These are phyloP conservation scores for Aphidoletes aphidimyza DNA, from an alignment of 2,888 invertebrate species.

Conservation along the genomic window DNA sequence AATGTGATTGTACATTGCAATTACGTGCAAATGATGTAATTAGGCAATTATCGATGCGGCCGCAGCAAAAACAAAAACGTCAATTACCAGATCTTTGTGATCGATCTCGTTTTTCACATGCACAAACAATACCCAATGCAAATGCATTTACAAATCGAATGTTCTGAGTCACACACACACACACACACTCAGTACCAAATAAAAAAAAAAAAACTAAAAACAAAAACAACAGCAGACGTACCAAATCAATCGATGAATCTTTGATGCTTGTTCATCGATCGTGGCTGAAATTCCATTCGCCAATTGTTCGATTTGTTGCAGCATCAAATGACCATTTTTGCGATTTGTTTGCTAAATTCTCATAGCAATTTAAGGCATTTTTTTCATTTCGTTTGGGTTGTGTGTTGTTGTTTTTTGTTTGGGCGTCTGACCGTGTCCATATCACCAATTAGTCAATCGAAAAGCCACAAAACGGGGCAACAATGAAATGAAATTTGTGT, in stretches of 20 bases:
- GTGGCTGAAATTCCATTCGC: too few species aligned
- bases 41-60: constrained; percentile 48
- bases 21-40: constrained; percentile 51
- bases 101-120: neutral
- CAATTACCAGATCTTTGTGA: constrained; percentile 51
- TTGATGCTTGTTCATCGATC: neutral
- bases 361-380: constrained; percentile 3
- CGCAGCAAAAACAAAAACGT: constrained; percentile 11
- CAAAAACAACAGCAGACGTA: neutral
- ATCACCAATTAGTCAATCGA: constrained; percentile 37
- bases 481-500: neutral
- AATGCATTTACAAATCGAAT: too few species aligned
- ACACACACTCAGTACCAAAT: too few species aligned
- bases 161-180: too few species aligned
- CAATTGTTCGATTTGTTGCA: neutral
- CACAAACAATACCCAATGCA: neutral
- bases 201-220: neutral
- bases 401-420: neutral
- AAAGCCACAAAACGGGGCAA: neutral
- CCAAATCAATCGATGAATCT: constrained; percentile 34
- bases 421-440: neutral
- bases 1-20: constrained; percentile 46
- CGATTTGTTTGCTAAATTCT: constrained; percentile 28
- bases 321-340: constrained; percentile 13
- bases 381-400: neutral